phyloP scores from a whole-genome alignment of 2,888 invertebrate species.

The Nasonia oneida region DNA sequence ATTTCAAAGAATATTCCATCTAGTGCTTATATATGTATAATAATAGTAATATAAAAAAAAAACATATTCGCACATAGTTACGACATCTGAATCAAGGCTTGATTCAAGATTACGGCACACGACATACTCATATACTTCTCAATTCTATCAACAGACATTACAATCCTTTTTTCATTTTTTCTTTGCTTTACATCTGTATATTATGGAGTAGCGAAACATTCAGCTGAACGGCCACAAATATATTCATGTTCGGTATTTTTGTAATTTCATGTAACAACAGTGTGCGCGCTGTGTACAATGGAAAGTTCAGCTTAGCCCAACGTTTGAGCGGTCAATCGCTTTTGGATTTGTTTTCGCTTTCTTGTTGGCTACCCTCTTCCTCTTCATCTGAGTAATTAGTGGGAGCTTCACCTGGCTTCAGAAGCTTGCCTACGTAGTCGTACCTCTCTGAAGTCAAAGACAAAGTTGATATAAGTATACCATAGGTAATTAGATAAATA shows the following conservation, averaged over 20 bases:
- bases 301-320: conserved; percentile 64
- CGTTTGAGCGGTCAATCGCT: conserved; percentile 74
- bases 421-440: conserved; percentile 92
- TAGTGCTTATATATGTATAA: conserved; percentile 35
- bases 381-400: conserved; percentile 96
- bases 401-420: conserved; percentile 95
- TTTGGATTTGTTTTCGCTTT: conserved; percentile 78
- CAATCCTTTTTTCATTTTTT: conserved; percentile 62
- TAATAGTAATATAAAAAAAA: conserved; percentile 53
- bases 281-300: conserved; percentile 70
- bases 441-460: conserved; percentile 90
- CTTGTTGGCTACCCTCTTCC: conserved; percentile 80
- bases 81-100: conserved; percentile 70
- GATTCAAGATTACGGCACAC: conserved; percentile 64
- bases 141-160: conserved; percentile 69
- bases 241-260: conserved; percentile 67
- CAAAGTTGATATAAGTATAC: conserved; percentile 1
- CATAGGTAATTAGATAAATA: neutral
- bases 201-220: conserved; percentile 68
- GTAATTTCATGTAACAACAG: conserved; percentile 69
- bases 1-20: conserved; percentile 49
- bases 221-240: conserved; percentile 67
- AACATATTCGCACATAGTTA: conserved; percentile 54
- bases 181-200: conserved; percentile 63
- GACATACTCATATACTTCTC: conserved; percentile 46